Base-by-base conservation (phyloP, 2,888 invertebrate genomes). In the Hedya salicella region DNA sequence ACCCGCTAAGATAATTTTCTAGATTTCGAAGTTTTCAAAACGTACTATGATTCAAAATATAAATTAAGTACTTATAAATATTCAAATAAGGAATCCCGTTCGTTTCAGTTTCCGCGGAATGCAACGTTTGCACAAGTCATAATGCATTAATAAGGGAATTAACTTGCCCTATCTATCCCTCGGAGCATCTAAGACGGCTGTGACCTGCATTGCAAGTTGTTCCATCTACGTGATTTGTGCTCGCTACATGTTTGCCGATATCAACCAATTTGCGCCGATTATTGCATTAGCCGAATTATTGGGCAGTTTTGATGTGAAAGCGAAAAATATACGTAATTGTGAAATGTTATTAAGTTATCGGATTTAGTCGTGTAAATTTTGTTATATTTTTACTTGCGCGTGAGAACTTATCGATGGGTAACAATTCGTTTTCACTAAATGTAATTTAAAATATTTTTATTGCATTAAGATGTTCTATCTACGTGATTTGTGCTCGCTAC, bases 261-360 rank as follows among this genome's bases (percentile, higher is more conserved):
- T 79, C 80, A 77, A 81, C 76, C 78, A 82, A 82, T 83, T 82
- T 76, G 70, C 73, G 60, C 69, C 61, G 70, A 75, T 82, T 80
- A 83, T 82, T 78, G 75, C 71, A 75, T 81, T 80, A 78, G 67
- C 70, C 62, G 70, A 71, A 64, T 67, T 68, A 63, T 66, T 61
- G 60, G 32, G 54, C 30, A 48, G 30, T 17, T 30, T 19, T 52
- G 19, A 21, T 61, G 36, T 39, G 40, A 32, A 44, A 44, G n/a
- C 1, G 48, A 40, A 30, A 40, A 16, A 39, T 13, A 14, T 40
- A 21, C n/a, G 11, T 25, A 6, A 25, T 36, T 36, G 36, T 36
- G 36, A 8, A 36, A 36, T 36, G 9, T 36, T 36, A 36, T 36
- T 36, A 25, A 6, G 3, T 25, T 25, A 25, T 4, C n/a, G 25